Base-by-base conservation (phyloP, 2,888 invertebrate genomes). In the Physocephala rufipes region DNA sequence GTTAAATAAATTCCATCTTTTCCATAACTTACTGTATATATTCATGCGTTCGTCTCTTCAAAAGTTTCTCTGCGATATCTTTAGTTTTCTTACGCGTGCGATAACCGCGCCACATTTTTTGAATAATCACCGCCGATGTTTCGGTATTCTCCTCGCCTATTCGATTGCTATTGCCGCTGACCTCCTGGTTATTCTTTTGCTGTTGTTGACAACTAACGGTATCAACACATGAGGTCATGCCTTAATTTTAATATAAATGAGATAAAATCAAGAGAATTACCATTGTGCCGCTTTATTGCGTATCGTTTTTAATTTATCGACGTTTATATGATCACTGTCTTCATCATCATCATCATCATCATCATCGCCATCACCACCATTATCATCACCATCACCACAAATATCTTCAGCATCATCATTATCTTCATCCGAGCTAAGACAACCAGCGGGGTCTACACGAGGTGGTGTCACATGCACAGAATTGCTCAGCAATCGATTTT, bases 71-170 rank as follows among this genome's bases (percentile, higher is more conserved):
- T 1, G 90, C 82, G 87, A 85, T 78, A 86, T 89, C 80, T 62
- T 85, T 83, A 24, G 83, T 85, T 82, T 83, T 85, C 76, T 94
- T 93, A 78, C 95, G 88, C 49, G 93, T 91, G 62, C 91, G 89
- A 84, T 93, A 95, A 0, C 95, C 95, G 28, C 95, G 87, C 95
- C 95, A 95, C 86, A 92, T 90, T 85, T 92, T 92, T 86, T 95
- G 95, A 81, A 95, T 95, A 30, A 91, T 91, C 45, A 93, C 89
- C 0, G 94, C 95, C 0, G 95, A 90, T 0, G 82, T 81, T 77
- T 88, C 88, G 0, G 85, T 83, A 61, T 75, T 68, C 28, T 71
- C 62, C 12, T 49, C 26, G 19, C 26, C 21, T 12, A 2, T 24
- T 24, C 73, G 71, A 63, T 62, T 63, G 26, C 67, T 73, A 67